Base-by-base conservation (phyloP, 1,140 invertebrate species). In the Araneus ventricosus region DNA sequence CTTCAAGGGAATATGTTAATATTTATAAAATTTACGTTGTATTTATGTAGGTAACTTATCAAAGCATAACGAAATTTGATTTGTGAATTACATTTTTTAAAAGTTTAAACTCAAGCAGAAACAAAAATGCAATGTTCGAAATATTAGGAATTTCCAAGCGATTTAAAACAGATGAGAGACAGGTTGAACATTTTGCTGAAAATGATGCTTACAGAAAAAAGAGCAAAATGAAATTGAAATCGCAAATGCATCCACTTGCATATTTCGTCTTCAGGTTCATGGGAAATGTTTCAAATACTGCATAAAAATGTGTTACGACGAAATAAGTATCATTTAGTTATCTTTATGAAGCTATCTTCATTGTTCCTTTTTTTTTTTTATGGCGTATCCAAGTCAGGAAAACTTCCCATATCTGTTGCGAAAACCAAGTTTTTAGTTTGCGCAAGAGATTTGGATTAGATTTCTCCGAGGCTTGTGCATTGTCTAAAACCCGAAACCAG, bases 401-500 rank as follows among this genome's bases (percentile, higher is more conserved):
- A 67, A 67, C 8, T 30, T 30, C 27, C 27, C 27, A 67, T 67
- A 75, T 75, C 70, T 34, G 70, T 75, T 75, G 27, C 45, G 45
- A 52, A 52, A 52, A 52, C 70, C 3, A n/a, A 75, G 70, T 75
- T 75, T 70, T 52, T 52, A 8, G 45, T 52, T 75, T 75, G 70
- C 70, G 70, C 70, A 75, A 75, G 70, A 75, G 30, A 75, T 75
- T 75, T 37, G 70, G 67, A 75, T 75, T 20, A 75, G 70, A 75
- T 75, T 75, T 75, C 34, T 37, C 30, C 30, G 45, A 37, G 70
- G 17, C 27, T 22, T 75, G 24, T 70, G 61, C 63, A 67, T 88
- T 88, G 59, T 88, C 34, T 45, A 8, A 8, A 24, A 67, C 22
- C 4, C 17, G 6, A 90, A 90, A 90, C 88, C 88, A 59, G 88